Evolutionary conservation across 2,888 invertebrate species (phyloP).

Genomic region (Cheilosia impressa): DNA sequence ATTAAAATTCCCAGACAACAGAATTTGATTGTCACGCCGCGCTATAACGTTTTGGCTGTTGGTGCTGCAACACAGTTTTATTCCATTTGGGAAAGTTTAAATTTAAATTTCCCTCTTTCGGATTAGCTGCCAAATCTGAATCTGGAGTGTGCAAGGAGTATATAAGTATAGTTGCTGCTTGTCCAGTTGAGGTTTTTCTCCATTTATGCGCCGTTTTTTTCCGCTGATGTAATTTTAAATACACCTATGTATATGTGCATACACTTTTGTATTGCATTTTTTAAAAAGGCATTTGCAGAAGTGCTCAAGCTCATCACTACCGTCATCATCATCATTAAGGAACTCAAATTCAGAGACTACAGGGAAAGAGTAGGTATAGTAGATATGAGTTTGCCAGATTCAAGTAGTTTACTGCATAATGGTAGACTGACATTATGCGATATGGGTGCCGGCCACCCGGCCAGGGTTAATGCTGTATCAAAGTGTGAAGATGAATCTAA

Average conservation of each 20-base stretch:
- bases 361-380: background rate
- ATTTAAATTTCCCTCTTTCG: conserved; percentile 45
- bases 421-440: conserved; percentile 59
- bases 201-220: conserved; percentile 11
- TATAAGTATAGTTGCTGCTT: background rate
- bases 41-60: background rate
- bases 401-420: conserved; percentile 55
- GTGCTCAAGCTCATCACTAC: conserved; percentile 24
- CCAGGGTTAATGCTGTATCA: conserved; percentile 74
- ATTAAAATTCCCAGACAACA: conserved; percentile 66
- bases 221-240: conserved; percentile 12
- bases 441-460: conserved; percentile 49
- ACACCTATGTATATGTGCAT: background rate
- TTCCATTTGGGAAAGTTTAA: conserved; percentile 35
- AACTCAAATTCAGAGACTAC: conserved; percentile 9
- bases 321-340: conserved; percentile 47
- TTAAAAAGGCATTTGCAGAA: conserved; percentile 4
- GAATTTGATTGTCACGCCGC: conserved; percentile 25
- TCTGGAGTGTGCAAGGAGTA: background rate
- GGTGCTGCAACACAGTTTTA: background rate
- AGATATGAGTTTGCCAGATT: conserved; percentile 66
- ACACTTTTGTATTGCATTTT: background rate
- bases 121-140: conserved; percentile 51
- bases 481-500: conserved; percentile 77
- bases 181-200: background rate